phyloP scores from a whole-genome alignment of 1,140 invertebrate genomes.

The Chironomus tepperi region DNA sequence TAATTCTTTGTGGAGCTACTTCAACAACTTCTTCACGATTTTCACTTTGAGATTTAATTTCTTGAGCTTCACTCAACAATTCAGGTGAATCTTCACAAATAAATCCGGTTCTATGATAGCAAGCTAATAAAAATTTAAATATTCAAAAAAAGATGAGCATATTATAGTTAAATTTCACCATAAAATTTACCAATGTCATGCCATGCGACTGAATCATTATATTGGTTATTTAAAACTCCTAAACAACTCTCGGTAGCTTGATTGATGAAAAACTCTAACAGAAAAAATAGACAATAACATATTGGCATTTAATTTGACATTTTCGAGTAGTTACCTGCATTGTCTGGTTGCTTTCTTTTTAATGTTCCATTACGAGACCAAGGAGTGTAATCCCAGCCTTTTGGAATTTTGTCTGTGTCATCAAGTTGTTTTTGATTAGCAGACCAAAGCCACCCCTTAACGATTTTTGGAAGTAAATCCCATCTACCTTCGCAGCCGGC shows the following conservation, averaged over 20 bases:
- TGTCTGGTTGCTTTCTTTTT: conserved; percentile 26
- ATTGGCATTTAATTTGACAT: background rate
- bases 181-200: conserved; percentile 55
- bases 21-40: background rate
- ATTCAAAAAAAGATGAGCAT: background rate
- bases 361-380: conserved; percentile 26
- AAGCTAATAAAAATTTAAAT: conserved; percentile 51
- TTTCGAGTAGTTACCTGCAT: conserved; percentile 18
- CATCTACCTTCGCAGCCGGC: background rate
- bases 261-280: conserved; percentile 80
- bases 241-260: conserved; percentile 77
- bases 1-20: background rate
- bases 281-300: background rate
- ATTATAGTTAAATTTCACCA: too few relatives aligned
- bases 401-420: conserved; percentile 23
- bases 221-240: conserved; percentile 80
- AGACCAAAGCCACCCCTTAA: conserved; percentile 12
- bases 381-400: conserved; percentile 26
- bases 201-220: conserved; percentile 84
- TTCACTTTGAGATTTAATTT: background rate
- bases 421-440: background rate
- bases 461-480: background rate
- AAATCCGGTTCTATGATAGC: conserved; percentile 84
- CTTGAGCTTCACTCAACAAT: background rate
- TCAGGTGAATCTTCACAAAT: conserved; percentile 69